Conservation (phyloP, 2,888 invertebrate genomes). For the Agonopterix alstromeriana region DNA sequence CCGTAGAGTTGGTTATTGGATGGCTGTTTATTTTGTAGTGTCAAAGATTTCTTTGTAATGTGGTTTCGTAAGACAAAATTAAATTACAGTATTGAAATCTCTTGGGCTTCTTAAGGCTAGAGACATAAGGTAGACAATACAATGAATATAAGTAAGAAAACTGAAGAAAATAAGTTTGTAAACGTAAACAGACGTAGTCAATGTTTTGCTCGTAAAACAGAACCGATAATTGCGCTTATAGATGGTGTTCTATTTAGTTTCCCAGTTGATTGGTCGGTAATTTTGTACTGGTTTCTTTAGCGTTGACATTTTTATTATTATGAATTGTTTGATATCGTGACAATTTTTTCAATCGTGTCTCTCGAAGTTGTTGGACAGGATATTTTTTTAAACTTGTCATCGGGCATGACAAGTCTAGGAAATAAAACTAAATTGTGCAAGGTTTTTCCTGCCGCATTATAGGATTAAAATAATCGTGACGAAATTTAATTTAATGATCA, state of each 20-base stretch:
- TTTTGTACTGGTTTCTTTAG: conserved; percentile 37
- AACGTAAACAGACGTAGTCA: conserved; percentile 37
- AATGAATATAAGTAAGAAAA: neutral
- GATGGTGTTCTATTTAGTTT: conserved; percentile 65
- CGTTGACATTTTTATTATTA: conserved; percentile 67
- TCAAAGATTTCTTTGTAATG: neutral
- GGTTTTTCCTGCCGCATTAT: too few species aligned
- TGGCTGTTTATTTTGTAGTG: neutral
- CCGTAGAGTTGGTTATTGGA: conserved; percentile 14
- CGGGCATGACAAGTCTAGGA: too few species aligned
- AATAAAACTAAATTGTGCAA: too few species aligned
- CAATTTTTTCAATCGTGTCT: conserved; percentile 16
- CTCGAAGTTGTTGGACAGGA: neutral
- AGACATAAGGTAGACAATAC: conserved; percentile 12
- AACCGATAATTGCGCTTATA: conserved; percentile 56
- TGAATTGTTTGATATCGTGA: conserved; percentile 54
- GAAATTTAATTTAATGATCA: too few species aligned
- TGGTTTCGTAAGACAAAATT: neutral
- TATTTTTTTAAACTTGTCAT: neutral
- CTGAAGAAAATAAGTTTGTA: conserved; percentile 4
- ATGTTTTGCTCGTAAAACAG: conserved; percentile 66
- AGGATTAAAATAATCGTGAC: too few species aligned
- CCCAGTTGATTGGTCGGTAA: conserved; percentile 54
- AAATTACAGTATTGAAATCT: neutral
- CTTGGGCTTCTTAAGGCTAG: neutral